Conservation (phyloP, 2,113 vertebrate species). For the Neodon shergylaensis region DNA sequence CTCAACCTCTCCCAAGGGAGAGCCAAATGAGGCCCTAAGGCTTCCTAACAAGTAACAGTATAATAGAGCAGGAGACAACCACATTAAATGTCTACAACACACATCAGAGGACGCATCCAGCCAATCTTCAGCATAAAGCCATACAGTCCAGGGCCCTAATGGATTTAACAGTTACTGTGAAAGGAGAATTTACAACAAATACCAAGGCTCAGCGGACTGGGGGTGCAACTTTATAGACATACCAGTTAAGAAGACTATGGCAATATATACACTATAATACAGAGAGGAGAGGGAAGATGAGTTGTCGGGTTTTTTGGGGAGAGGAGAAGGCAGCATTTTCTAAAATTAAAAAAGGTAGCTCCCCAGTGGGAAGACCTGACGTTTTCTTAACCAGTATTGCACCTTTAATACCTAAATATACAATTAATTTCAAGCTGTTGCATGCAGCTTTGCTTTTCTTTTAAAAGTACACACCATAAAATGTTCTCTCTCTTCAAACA, state of each 20-base stretch:
- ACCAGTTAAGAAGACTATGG: neutral
- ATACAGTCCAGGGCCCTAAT: conserved; percentile 83
- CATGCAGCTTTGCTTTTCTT: conserved; percentile 88
- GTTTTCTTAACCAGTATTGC: conserved; percentile 89
- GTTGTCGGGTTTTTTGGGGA: neutral
- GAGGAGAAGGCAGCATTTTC: neutral
- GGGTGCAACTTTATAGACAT: conserved; percentile 87
- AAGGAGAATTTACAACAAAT: conserved; percentile 84
- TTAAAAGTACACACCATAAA: conserved; percentile 85
- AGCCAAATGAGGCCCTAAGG: conserved; percentile 68
- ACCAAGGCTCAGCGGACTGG: conserved; percentile 81
- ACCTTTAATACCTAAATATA: conserved; percentile 92
- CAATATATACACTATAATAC: conserved; percentile 55
- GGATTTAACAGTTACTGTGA: conserved; percentile 82
- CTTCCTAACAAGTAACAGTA: conserved; percentile 83
- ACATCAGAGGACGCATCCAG: conserved; percentile 82
- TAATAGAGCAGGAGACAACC: conserved; percentile 80
- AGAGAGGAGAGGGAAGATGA: neutral
- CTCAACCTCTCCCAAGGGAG: conserved; percentile 82
- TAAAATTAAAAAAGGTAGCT: conserved; percentile 48
- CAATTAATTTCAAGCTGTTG: conserved; percentile 88
- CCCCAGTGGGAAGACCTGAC: conserved; percentile 79
- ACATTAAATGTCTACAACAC: conserved; percentile 83
- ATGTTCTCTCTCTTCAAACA: conserved; percentile 86
- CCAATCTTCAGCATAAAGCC: conserved; percentile 82